phyloP scores from a whole-genome alignment of 2,113 vertebrate species.

The Hyperopisus bebe region DNA sequence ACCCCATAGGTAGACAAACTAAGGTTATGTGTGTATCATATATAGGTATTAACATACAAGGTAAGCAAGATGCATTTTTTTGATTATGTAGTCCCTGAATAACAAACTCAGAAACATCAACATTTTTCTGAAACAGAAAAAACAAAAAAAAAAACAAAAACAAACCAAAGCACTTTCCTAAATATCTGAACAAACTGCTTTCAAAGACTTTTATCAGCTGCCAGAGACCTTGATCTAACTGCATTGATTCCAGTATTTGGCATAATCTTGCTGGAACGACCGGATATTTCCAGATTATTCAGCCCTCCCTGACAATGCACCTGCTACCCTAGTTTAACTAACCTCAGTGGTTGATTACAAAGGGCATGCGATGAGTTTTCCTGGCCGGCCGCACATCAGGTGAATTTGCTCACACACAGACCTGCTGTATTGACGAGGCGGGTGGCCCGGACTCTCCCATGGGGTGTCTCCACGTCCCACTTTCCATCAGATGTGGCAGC shows the following conservation, averaged over 20 bases:
- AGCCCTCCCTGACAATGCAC: neutral
- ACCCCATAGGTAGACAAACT: neutral
- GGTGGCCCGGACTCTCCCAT: slow-evolving; percentile 76
- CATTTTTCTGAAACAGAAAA: neutral
- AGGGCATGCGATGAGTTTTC: neutral
- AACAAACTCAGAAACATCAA: neutral
- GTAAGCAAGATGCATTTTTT: neutral
- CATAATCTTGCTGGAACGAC: neutral
- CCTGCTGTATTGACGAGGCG: slow-evolving; percentile 78
- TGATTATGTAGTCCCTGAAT: neutral
- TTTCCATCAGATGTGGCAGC: slow-evolving; percentile 67
- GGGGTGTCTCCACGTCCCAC: slow-evolving; percentile 86
- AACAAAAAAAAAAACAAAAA: too few species aligned
- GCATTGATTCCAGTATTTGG: neutral
- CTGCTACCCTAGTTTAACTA: neutral
- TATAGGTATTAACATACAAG: neutral
- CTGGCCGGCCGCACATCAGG: neutral
- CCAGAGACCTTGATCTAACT: neutral
- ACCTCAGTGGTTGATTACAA: neutral
- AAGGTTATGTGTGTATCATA: neutral
- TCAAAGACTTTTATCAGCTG: neutral
- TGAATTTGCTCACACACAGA: neutral
- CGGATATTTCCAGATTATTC: neutral
- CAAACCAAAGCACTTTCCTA: neutral
- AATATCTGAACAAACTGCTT: neutral